Conservation (phyloP, 2,113 vertebrate genomes). For the Eretmodus cyanostictus region DNA sequence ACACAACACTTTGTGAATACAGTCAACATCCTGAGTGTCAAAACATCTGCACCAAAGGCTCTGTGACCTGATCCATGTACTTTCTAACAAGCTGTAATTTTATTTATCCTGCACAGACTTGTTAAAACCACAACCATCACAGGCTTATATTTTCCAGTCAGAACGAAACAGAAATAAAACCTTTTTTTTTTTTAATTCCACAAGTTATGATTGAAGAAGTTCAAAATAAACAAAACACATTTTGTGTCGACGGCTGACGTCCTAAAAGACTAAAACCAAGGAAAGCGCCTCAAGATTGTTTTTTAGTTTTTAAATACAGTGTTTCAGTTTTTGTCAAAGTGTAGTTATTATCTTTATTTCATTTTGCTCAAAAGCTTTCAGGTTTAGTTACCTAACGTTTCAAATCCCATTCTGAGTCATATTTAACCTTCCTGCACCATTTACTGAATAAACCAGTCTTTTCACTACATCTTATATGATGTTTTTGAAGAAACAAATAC, state of each 20-base stretch:
- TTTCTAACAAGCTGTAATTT: neutral
- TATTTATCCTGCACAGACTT: neutral
- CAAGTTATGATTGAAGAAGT: neutral
- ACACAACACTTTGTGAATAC: neutral
- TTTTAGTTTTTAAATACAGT: neutral
- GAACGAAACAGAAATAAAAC: neutral
- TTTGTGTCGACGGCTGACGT: neutral
- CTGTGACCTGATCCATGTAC: neutral
- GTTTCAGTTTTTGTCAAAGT: neutral
- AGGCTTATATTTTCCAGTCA: neutral
- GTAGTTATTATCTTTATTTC: neutral
- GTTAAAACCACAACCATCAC: neutral
- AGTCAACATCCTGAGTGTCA: neutral
- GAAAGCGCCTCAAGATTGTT: neutral
- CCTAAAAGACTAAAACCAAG: neutral
- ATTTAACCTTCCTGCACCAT: neutral
- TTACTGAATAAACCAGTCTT: neutral
- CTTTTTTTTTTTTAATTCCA: rapidly evolving
- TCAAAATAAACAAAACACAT: neutral
- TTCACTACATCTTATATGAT: neutral
- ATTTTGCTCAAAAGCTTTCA: neutral
- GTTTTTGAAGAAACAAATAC: neutral
- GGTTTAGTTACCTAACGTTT: rapidly evolving
- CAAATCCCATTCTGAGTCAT: neutral
- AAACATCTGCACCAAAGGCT: neutral